These are phyloP conservation scores for Amphipyra tragopoginis DNA, from an alignment of 2,888 invertebrate species.

Conservation along the genomic window DNA sequence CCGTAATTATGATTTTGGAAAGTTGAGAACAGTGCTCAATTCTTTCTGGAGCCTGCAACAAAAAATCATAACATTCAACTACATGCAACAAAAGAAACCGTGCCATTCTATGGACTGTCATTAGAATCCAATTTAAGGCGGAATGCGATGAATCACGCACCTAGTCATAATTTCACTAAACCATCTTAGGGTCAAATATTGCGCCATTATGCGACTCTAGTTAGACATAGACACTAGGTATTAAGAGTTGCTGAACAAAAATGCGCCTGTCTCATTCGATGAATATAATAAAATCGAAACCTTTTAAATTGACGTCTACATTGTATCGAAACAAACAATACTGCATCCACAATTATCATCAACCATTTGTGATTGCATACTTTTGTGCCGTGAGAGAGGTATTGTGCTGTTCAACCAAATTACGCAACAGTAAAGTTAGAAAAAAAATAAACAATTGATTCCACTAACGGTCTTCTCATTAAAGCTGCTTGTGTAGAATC, in stretches of 20 bases:
- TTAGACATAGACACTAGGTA: neutral
- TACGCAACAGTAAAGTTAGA: slow-evolving; percentile 63
- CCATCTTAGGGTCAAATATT: slow-evolving; percentile 60
- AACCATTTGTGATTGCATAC: slow-evolving; percentile 34
- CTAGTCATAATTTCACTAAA: slow-evolving; percentile 68
- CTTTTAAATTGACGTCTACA: slow-evolving; percentile 17
- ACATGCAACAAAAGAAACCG: slow-evolving; percentile 60
- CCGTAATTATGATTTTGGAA: slow-evolving; percentile 72
- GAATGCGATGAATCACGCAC: slow-evolving; percentile 67
- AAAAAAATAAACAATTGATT: slow-evolving; percentile 60
- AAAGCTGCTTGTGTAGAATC: slow-evolving; percentile 54
- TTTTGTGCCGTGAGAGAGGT: slow-evolving; percentile 42
- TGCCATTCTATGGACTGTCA: slow-evolving; percentile 59
- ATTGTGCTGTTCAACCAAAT: slow-evolving; percentile 50
- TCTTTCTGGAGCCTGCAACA: slow-evolving; percentile 83
- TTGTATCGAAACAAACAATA: slow-evolving; percentile 46
- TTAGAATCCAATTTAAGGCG: slow-evolving; percentile 64
- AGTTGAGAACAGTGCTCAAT: slow-evolving; percentile 80
- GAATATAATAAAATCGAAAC: slow-evolving; percentile 29
- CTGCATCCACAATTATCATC: slow-evolving; percentile 41
- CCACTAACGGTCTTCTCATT: slow-evolving; percentile 59
- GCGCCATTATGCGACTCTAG: slow-evolving; percentile 60
- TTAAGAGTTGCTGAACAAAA: slow-evolving; percentile 7
- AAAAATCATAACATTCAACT: slow-evolving; percentile 51
- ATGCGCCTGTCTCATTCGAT: slow-evolving; percentile 3